Evolutionary conservation across 2,888 invertebrate genomes (phyloP).

Genomic region (Serrognathus titanus): DNA sequence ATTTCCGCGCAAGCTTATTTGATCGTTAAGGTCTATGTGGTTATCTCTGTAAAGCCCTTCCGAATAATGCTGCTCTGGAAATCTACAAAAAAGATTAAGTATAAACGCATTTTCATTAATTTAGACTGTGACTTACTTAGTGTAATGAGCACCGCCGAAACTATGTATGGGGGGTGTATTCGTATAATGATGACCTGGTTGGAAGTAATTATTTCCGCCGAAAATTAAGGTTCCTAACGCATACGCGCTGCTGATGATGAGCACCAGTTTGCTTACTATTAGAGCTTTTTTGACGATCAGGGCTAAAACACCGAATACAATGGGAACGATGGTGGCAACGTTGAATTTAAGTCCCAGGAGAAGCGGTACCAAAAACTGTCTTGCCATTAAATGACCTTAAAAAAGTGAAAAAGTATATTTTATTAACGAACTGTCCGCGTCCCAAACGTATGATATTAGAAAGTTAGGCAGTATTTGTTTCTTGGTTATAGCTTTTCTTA

Average conservation of each 20-base stretch:
- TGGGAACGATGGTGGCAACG: constrained; percentile 67
- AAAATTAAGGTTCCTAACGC: constrained; percentile 53
- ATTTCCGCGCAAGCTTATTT: constrained; percentile 27
- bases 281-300: constrained; percentile 75
- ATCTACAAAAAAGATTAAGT: constrained; percentile 19
- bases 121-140: constrained; percentile 1
- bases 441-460: too few relatives aligned
- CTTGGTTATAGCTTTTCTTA: too few relatives aligned
- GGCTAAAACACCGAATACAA: constrained; percentile 68
- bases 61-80: constrained; percentile 33
- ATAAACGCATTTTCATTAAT: not conserved
- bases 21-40: constrained; percentile 19
- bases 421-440: too few relatives aligned
- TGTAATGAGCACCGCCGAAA: constrained; percentile 18
- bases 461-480: too few relatives aligned
- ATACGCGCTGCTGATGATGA: constrained; percentile 67
- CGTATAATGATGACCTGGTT: constrained; percentile 24
- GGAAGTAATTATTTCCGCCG: constrained; percentile 24
- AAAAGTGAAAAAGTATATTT: constrained; percentile 28
- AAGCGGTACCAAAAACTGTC: constrained; percentile 72
- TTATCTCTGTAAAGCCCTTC: constrained; percentile 44
- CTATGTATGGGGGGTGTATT: constrained; percentile 7
- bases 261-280: constrained; percentile 69
- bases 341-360: constrained; percentile 79
- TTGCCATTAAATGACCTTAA: constrained; percentile 68